Evolutionary conservation across 2,113 vertebrate genomes (phyloP).

Genomic region (Gulo gulo): DNA sequence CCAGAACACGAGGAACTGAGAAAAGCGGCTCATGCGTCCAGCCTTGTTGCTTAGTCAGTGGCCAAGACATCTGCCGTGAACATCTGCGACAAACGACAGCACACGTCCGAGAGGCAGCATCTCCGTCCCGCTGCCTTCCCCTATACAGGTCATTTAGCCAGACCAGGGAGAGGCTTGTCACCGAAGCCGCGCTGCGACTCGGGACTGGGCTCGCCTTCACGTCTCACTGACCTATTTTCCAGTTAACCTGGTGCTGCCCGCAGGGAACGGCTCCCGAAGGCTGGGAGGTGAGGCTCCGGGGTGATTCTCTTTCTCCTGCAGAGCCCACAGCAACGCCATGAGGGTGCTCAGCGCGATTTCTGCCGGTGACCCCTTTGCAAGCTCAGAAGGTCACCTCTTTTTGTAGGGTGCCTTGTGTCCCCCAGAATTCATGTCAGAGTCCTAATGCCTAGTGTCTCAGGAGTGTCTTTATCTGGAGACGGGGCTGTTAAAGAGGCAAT

Average conservation of each 20-base stretch:
- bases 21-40: not conserved
- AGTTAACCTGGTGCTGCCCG: constrained; percentile 7
- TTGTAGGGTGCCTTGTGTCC: accelerated
- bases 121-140: constrained; percentile 64
- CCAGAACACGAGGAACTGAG: not conserved
- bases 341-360: not conserved
- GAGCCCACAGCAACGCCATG: not conserved
- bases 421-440: not conserved
- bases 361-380: not conserved
- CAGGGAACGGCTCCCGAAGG: not conserved
- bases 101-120: constrained; percentile 36
- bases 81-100: constrained; percentile 75
- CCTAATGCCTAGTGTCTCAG: not conserved
- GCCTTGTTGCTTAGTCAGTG: not conserved
- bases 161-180: not conserved
- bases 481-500: not conserved
- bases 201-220: constrained; percentile 64
- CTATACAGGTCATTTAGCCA: constrained; percentile 49
- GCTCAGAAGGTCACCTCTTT: not conserved
- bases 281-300: not conserved
- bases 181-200: not conserved
- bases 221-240: constrained; percentile 72
- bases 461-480: not conserved
- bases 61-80: constrained; percentile 73
- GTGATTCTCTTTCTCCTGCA: not conserved